Evolutionary conservation across 2,888 invertebrate species (phyloP).

Genomic region (Lycaena phlaeas): DNA sequence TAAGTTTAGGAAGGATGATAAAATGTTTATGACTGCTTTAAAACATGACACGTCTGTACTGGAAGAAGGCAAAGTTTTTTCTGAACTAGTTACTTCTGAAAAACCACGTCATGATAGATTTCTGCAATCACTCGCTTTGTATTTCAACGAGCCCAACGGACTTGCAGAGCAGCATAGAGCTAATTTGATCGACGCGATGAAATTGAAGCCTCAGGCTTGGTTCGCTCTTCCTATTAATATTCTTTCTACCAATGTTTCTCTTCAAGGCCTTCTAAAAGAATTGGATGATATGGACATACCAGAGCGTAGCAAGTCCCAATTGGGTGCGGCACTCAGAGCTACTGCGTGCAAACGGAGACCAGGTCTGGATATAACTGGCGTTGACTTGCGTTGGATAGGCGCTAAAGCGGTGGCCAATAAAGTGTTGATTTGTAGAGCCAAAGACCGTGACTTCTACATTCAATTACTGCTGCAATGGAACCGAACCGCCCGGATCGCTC

Average conservation of each 20-base stretch:
- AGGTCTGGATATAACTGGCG: slow-evolving; percentile 25
- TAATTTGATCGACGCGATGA: slow-evolving; percentile 15
- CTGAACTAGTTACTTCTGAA: slow-evolving; percentile 17
- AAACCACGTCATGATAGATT: slow-evolving; percentile 28
- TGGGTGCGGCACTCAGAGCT: slow-evolving; percentile 30
- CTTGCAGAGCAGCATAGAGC: slow-evolving; percentile 26
- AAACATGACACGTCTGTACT: slow-evolving; percentile 34
- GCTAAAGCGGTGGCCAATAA: slow-evolving; percentile 37
- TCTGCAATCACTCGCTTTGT: slow-evolving; percentile 31
- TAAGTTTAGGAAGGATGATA: slow-evolving; percentile 28
- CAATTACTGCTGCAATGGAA: slow-evolving; percentile 27
- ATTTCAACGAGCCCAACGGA: slow-evolving; percentile 36
- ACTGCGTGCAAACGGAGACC: slow-evolving; percentile 34
- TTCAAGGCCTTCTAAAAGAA: slow-evolving; percentile 19
- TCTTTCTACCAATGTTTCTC: slow-evolving; percentile 13
- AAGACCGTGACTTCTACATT: slow-evolving; percentile 24
- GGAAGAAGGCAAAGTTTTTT: slow-evolving; percentile 21
- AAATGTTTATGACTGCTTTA: slow-evolving; percentile 39
- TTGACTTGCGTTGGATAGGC: slow-evolving; percentile 33
- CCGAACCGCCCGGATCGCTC: slow-evolving; percentile 29
- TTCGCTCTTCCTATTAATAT: slow-evolving; percentile 21
- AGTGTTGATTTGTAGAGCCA: slow-evolving; percentile 26
- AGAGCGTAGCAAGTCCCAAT: slow-evolving; percentile 12
- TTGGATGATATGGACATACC: slow-evolving; percentile 13
- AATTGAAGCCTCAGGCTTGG: slow-evolving; percentile 10